Base-by-base conservation (phyloP, 2,113 vertebrate species). In the Chloroceryle aenea region DNA sequence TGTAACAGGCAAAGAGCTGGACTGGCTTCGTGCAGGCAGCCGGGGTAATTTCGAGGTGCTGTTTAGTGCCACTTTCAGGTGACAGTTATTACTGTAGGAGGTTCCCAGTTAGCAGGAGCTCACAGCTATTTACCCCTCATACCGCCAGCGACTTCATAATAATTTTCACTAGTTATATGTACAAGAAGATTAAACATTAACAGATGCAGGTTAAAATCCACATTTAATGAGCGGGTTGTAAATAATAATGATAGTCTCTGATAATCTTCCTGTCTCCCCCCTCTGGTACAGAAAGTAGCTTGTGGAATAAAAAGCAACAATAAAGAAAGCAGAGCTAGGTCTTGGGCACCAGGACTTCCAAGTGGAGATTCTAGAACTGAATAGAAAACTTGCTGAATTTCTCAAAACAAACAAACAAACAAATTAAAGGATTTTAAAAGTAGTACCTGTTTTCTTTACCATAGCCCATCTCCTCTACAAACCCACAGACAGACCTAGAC, bases 141-240 rank as follows among this genome's bases (percentile, higher is more conserved):
- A 21, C 23, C 12, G 56, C 18, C 16, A 74, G 30, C 76, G 78
- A 13, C 38, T 56, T 78, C 8, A 8, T 58, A 10, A 40, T 11
- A 43, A 74, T 61, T 89, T 77, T 77, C 72, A 79, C 26, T 48
- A 63, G 50, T 36, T 85, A 3, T 12, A 47, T 4, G 38, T 74
- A 56, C 79, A 80, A 12, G 30, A 34, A 77, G 79, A 77, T 88
- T 96, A 96, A 96, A 88, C 17, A 84, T 90, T 93, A 95, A 94
- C 87, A 96, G 87, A 63, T 22, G n/a, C 62, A 66, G 72, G 88
- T 90, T 86, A 95, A 96, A 92, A 93, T 76, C 82, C 79, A 43
- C 69, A 91, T 63, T 86, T 96, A 92, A 93, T 64, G 75, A 77
- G 47, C 40, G 79, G 53, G 64, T 9, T 64, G n/a, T 62, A 90